Evolutionary conservation across 2,888 invertebrate species (phyloP).

Genomic region (Penaeus monodon): DNA sequence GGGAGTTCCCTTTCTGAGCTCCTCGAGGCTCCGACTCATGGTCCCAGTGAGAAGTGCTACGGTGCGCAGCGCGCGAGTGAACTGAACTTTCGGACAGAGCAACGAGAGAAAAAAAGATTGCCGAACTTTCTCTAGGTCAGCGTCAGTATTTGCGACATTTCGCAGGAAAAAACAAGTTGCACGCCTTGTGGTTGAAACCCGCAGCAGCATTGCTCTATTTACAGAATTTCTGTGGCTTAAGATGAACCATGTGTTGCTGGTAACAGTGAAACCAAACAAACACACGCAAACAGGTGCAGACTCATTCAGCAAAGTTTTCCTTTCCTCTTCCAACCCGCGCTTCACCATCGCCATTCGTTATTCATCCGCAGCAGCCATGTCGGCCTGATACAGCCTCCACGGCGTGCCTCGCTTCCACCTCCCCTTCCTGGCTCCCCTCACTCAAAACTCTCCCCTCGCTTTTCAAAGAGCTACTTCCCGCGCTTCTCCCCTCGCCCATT

Average conservation of each 20-base stretch:
- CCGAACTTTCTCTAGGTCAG: no score
- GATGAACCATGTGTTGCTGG: no score
- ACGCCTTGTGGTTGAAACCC: no score
- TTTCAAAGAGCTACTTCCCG: not conserved
- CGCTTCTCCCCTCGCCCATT: not conserved
- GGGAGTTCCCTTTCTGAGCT: conserved; percentile 49
- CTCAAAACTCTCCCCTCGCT: conserved; percentile 7
- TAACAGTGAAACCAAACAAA: no score
- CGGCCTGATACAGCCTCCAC: not conserved
- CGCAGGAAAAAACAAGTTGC: no score
- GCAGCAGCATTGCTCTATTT: no score
- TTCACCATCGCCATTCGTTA: not conserved
- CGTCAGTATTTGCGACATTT: no score
- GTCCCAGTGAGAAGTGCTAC: not conserved
- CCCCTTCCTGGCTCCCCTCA: not conserved
- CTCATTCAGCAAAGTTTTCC: no score
- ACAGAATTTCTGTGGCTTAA: no score
- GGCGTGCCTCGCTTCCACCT: not conserved
- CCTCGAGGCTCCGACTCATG: not conserved
- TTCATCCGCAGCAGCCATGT: not conserved
- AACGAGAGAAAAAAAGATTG: not conserved
- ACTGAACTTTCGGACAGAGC: not conserved
- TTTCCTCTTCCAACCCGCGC: not conserved
- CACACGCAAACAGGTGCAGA: no score
- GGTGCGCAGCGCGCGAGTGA: not conserved